Conservation (phyloP, 2,888 invertebrate genomes). For the Cartodere bifasciata region DNA sequence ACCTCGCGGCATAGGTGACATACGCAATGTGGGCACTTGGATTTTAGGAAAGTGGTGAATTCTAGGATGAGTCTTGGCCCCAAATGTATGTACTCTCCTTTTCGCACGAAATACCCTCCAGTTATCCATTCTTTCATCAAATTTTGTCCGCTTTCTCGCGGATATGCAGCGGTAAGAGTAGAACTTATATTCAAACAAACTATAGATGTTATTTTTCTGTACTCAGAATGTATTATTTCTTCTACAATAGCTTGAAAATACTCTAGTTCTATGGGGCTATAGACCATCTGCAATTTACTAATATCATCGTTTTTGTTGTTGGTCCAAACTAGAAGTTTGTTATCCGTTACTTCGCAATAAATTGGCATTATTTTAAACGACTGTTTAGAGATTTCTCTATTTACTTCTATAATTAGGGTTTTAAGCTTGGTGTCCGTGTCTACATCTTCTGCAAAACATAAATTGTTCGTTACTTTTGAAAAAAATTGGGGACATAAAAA, state of each 20-base stretch:
- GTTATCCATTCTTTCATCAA: conserved; percentile 23
- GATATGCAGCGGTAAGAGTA: conserved; percentile 18
- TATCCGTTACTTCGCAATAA: conserved; percentile 26
- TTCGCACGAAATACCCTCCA: conserved; percentile 24
- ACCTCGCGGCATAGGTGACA: conserved; percentile 28
- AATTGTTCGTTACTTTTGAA: not conserved
- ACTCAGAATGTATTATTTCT: conserved; percentile 23
- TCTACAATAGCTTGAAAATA: conserved; percentile 27
- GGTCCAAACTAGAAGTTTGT: conserved; percentile 21
- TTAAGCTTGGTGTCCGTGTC: conserved; percentile 16
- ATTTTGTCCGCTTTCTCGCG: conserved; percentile 23
- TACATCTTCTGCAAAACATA: conserved; percentile 19
- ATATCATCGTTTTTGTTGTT: conserved; percentile 27
- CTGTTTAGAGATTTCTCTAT: conserved; percentile 24
- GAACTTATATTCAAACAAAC: conserved; percentile 25
- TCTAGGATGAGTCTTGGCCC: conserved; percentile 26
- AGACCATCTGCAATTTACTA: conserved; percentile 22
- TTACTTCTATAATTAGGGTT: conserved; percentile 21
- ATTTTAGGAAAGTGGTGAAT: conserved; percentile 25
- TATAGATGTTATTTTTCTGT: conserved; percentile 21
- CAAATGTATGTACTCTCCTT: conserved; percentile 22
- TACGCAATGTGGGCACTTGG: conserved; percentile 20
- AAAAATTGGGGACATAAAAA: conserved; percentile 1
- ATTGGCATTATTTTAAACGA: conserved; percentile 21
- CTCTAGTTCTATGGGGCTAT: conserved; percentile 23